Conservation (phyloP, 2,113 vertebrate genomes). For the Gadus macrocephalus region DNA sequence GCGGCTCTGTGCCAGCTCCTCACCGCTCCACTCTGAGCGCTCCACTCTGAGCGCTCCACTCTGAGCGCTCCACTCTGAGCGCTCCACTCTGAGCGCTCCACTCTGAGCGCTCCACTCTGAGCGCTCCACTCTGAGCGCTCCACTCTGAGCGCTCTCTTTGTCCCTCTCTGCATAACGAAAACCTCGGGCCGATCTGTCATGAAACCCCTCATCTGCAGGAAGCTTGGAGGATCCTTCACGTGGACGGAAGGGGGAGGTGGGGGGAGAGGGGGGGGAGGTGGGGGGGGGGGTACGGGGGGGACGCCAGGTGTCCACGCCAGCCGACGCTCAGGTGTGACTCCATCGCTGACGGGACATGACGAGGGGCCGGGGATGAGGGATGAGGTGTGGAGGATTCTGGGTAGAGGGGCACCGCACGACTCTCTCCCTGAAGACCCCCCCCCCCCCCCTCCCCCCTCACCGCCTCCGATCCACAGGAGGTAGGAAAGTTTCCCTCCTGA, state of each 20-base stretch:
- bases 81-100: no score
- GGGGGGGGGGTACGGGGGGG: no score
- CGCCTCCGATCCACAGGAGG: constrained; percentile 1
- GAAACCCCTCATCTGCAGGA: constrained; percentile 99
- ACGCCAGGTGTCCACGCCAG: constrained; percentile 99
- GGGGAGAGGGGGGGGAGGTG: constrained; percentile 26
- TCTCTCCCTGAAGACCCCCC: constrained; percentile 84
- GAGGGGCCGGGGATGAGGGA: constrained; percentile 95
- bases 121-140: no score
- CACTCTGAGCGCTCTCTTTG: no score
- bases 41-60: no score
- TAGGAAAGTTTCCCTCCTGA: constrained; percentile 59
- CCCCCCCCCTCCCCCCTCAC: constrained; percentile 30
- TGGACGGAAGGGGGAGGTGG: constrained; percentile 95
- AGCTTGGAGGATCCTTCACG: constrained; percentile 99
- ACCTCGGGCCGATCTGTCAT: constrained; percentile 93
- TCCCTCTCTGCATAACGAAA: constrained; percentile 87
- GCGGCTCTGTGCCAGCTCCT: no score
- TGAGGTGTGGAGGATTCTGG: constrained; percentile 93
- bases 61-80: no score
- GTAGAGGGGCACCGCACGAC: constrained; percentile 84
- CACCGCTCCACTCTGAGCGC: no score
- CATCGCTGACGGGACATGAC: constrained; percentile 97
- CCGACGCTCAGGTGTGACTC: constrained; percentile 99
- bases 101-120: no score